These are phyloP conservation scores for Phenacoccus solenopsis DNA, from an alignment of 1,140 invertebrate genomes.

Conservation along the genomic window DNA sequence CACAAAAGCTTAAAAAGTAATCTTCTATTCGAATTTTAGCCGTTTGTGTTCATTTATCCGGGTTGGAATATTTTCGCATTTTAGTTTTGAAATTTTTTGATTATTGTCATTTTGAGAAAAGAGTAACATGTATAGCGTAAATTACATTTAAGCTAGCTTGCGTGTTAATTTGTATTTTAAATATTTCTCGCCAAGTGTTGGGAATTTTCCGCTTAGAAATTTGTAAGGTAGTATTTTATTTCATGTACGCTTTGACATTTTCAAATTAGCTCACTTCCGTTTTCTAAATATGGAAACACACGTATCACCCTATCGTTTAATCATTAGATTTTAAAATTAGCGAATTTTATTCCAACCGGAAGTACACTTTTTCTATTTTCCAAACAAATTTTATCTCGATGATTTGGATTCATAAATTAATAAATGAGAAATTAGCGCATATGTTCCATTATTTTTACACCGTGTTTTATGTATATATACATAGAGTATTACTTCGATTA, in stretches of 20 bases:
- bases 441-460: too few species aligned
- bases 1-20: neutral
- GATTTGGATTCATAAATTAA: too few species aligned
- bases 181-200: too few species aligned
- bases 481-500: too few species aligned
- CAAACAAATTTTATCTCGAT: too few species aligned
- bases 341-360: neutral
- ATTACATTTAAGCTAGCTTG: neutral
- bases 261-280: neutral
- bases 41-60: neutral
- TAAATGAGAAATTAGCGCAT: too few species aligned
- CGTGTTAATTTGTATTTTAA: neutral
- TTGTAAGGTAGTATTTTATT: neutral
- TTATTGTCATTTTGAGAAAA: neutral
- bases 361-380: too few species aligned
- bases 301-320: too few species aligned
- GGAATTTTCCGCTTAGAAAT: too few species aligned
- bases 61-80: too few species aligned
- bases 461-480: too few species aligned
- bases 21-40: neutral
- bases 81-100: neutral
- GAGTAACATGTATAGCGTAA: neutral
- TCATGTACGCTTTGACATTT: neutral
- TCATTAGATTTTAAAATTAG: neutral
- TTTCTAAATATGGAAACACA: neutral